Conservation (phyloP, 2,797 vertebrate genomes). For the Poecile montanus region DNA sequence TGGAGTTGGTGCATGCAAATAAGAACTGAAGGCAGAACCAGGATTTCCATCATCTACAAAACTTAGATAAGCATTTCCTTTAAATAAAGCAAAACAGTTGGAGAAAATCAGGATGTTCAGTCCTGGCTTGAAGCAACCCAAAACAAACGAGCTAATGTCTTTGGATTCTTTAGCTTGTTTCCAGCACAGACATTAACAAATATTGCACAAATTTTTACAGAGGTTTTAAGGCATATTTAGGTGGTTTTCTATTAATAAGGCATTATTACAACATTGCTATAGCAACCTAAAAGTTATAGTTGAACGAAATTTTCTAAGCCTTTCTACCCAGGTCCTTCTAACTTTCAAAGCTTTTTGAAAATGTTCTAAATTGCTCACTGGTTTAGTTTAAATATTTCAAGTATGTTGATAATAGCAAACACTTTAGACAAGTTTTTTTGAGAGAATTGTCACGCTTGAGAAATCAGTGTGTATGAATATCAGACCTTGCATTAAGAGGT, state of each 20-base stretch:
- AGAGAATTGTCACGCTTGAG: not conserved
- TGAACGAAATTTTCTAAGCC: slow-evolving; percentile 19
- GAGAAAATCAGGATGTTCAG: not conserved
- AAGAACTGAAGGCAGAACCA: not conserved
- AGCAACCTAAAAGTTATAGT: slow-evolving; percentile 28
- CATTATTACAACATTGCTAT: slow-evolving; percentile 54
- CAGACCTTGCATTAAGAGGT: not conserved
- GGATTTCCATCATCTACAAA: not conserved
- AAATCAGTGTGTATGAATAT: not conserved
- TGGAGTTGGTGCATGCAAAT: not conserved
- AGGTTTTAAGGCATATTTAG: slow-evolving; percentile 31
- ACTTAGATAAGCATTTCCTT: not conserved
- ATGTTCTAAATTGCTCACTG: not conserved
- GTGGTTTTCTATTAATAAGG: slow-evolving; percentile 46
- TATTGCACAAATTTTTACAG: slow-evolving; percentile 20
- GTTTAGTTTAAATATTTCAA: not conserved
- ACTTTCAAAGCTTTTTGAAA: slow-evolving; percentile 18
- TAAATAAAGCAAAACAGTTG: not conserved
- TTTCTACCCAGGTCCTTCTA: not conserved
- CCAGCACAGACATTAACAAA: not conserved
- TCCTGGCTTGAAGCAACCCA: not conserved
- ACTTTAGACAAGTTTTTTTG: not conserved
- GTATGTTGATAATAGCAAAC: not conserved
- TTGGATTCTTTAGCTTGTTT: not conserved
- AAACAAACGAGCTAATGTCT: not conserved